Evolutionary conservation across 2,888 invertebrate species (phyloP).

Genomic region (Galeopsomyia nigrocyanea): DNA sequence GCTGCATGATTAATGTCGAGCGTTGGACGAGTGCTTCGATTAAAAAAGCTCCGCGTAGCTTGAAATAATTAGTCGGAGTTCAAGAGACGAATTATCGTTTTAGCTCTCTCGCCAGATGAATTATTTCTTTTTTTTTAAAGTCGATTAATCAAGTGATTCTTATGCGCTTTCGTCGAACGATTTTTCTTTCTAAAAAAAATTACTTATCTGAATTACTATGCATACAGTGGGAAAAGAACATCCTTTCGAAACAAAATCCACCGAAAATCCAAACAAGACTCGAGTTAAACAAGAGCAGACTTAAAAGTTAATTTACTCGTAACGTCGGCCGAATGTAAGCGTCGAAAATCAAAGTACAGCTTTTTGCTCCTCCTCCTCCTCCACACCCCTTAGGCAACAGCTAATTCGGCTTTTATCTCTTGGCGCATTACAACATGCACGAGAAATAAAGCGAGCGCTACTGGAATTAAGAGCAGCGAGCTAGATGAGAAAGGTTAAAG

Average conservation of each 20-base stretch:
- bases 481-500: background rate
- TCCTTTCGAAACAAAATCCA: no score
- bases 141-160: no score
- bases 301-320: background rate
- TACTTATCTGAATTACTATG: no score
- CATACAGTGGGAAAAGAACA: no score
- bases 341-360: background rate
- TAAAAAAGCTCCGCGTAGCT: constrained; percentile 23
- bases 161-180: no score
- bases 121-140: no score
- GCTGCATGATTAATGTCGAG: constrained; percentile 39
- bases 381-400: no score
- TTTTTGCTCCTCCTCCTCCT: no score
- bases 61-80: constrained; percentile 15
- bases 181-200: no score
- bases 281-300: background rate
- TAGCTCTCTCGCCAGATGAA: no score
- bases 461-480: background rate
- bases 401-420: background rate
- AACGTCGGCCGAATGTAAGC: background rate
- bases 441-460: background rate
- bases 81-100: no score
- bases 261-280: no score
- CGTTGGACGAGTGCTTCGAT: constrained; percentile 16
- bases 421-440: background rate